Evolutionary conservation across 1,140 invertebrate genomes (phyloP), one percentile per base, ranked within the genome.

Genomic region (Camponotus floridanus): DNA sequence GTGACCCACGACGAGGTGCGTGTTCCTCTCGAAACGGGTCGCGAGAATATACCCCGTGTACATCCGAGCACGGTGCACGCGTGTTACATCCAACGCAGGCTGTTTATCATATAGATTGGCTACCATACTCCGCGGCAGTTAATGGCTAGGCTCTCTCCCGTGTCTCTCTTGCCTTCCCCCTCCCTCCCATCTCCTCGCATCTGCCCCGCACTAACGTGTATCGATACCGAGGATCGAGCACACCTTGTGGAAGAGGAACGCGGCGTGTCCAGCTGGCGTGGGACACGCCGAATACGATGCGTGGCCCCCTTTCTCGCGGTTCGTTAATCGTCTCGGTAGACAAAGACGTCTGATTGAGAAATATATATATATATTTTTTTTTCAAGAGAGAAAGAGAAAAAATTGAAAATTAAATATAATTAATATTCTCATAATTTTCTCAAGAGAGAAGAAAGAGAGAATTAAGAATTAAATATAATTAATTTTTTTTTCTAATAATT

Each of bases 41-140:
- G 31, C 61, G 70, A 89, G 86, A 91, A 91, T 18, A 93, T 91
- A 39, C 36, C 6, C 89, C 48, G 31, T 45, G 64, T 42, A 78
- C 31, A 81, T 70, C 57, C 36, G 36, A 48, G 64, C 39, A 51
- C 26, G 36, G 42, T 45, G 64, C 71, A 61, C 70, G 61, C 70
- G 86, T 85, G 79, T 74, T 26, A 48, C 78, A 36, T 62, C 80
- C 88, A 90, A 90, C 90, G 57, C 90, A 86, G 88, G 78, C 92
- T 92, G 91, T 93, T 94, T 94, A 94, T 94, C 93, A 93, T 94
- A 94, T 93, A 94, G 94, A 94, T 94, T 94, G 93, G 92, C 91
- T 88, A 85, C 81, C 86, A 76, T 84, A 67, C 61, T 68, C 81
- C 42, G 51, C 86, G 61, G 85, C 89, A 71, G 85, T 67, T 86